Evolutionary conservation across 2,113 vertebrate species (phyloP).

Genomic region (Anguilla rostrata): DNA sequence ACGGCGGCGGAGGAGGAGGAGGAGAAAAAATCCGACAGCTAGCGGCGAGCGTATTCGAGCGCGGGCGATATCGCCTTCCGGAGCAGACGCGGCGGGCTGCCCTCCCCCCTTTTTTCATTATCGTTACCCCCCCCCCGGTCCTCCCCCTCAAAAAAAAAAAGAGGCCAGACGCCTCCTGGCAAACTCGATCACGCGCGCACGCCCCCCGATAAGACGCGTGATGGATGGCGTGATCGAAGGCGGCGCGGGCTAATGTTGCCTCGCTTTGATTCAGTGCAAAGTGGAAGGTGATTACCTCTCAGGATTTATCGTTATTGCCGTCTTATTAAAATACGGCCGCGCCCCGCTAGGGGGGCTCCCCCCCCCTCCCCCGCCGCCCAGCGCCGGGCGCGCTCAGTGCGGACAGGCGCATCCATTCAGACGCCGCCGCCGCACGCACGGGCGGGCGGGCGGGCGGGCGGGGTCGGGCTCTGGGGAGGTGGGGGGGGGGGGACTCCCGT

Average conservation of each 20-base stretch:
- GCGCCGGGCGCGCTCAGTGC: constrained; percentile 2
- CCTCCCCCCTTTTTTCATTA: background rate
- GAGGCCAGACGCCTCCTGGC: constrained; percentile 19
- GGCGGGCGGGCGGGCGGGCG: background rate
- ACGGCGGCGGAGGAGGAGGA: background rate
- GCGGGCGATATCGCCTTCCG: constrained; percentile 36
- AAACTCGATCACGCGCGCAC: constrained; percentile 61
- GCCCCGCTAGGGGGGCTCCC: constrained; percentile 23
- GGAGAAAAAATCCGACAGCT: constrained; percentile 39
- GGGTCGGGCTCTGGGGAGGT: no score
- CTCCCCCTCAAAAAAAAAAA: background rate
- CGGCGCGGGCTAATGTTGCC: constrained; percentile 56
- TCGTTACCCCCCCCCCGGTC: background rate
- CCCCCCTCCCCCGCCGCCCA: background rate
- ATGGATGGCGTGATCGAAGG: constrained; percentile 68
- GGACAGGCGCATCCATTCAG: constrained; percentile 36
- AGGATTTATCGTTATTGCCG: constrained; percentile 71
- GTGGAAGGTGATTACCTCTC: constrained; percentile 61
- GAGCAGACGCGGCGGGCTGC: background rate
- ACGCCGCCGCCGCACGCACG: background rate
- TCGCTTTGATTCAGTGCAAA: constrained; percentile 54
- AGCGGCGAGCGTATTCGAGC: constrained; percentile 46
- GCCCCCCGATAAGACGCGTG: constrained; percentile 62
- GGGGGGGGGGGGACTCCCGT: background rate
- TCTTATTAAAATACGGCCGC: constrained; percentile 67